phyloP scores from a whole-genome alignment of 2,888 invertebrate genomes.

The Mystacides longicornis region DNA sequence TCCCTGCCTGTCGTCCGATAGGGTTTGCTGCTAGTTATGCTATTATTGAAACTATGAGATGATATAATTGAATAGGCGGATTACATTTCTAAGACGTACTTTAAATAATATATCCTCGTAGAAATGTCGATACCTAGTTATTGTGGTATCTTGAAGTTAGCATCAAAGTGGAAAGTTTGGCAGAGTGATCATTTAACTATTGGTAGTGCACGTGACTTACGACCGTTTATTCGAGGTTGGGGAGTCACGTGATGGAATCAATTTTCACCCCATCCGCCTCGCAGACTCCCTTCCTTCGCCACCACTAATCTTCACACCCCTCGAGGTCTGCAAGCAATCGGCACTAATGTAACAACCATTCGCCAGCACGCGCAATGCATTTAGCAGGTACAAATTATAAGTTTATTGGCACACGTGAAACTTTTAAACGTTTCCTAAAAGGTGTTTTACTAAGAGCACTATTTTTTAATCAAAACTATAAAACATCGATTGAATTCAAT shows the following conservation, averaged over 20 bases:
- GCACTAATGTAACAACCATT: conserved; percentile 19
- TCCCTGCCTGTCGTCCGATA: too few relatives aligned
- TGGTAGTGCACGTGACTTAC: conserved; percentile 1
- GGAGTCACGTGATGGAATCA: conserved; percentile 16
- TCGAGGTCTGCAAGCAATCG: conserved; percentile 18
- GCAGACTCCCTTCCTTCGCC: not conserved
- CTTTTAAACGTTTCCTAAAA: not conserved
- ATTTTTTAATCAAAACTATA: not conserved
- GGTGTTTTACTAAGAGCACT: not conserved
- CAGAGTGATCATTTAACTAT: conserved; percentile 1
- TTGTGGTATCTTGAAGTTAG: not conserved
- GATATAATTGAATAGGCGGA: too few relatives aligned
- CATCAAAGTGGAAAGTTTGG: not conserved
- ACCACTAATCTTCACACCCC: not conserved
- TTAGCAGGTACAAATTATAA: conserved; percentile 21
- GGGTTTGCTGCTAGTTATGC: too few relatives aligned
- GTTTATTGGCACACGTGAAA: conserved; percentile 9
- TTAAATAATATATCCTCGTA: not conserved
- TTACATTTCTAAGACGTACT: too few relatives aligned
- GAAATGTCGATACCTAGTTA: not conserved
- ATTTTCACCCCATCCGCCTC: conserved; percentile 4
- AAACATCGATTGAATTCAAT: too few relatives aligned
- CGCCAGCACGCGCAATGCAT: conserved; percentile 23
- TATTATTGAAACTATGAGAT: too few relatives aligned
- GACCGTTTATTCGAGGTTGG: not conserved